Evolutionary conservation across 2,888 invertebrate genomes (phyloP).

Genomic region (Chymomyza procnemis): DNA sequence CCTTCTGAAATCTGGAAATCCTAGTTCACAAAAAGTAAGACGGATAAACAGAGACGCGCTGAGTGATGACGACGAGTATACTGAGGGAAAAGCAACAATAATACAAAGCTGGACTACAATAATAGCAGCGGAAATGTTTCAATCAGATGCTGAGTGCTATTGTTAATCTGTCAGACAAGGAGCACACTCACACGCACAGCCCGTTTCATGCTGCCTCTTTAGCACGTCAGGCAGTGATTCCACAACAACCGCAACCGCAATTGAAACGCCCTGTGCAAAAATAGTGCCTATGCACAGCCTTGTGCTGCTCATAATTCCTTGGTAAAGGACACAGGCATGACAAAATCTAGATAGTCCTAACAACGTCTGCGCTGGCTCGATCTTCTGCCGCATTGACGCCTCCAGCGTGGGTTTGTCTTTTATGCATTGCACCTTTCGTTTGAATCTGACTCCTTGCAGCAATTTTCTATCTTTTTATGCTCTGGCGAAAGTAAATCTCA

Average conservation of each 20-base stretch:
- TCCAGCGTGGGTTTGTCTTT: constrained; percentile 24
- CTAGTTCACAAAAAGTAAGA: constrained; percentile 36
- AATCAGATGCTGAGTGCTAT: constrained; percentile 63
- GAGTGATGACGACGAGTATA: neutral
- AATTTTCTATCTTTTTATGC: constrained; percentile 34
- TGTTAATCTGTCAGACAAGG: constrained; percentile 53
- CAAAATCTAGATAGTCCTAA: constrained; percentile 22
- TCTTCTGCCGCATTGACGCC: constrained; percentile 73
- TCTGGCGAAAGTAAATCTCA: constrained; percentile 53
- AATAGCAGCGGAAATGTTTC: constrained; percentile 62
- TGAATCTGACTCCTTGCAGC: constrained; percentile 30
- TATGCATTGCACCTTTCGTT: constrained; percentile 15
- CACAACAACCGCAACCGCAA: constrained; percentile 1
- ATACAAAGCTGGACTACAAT: constrained; percentile 3
- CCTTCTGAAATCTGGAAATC: constrained; percentile 66
- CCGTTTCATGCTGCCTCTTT: constrained; percentile 51
- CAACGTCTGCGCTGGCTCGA: constrained; percentile 30
- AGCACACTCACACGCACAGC: constrained; percentile 22
- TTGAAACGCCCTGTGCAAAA: constrained; percentile 16
- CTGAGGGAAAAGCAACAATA: constrained; percentile 12
- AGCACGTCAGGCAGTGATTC: constrained; percentile 36
- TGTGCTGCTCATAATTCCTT: neutral
- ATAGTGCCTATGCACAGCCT: neutral
- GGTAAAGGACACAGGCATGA: neutral
- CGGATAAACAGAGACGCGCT: constrained; percentile 57